Conservation (phyloP, 2,113 vertebrate genomes). For the Percina caprodes region DNA sequence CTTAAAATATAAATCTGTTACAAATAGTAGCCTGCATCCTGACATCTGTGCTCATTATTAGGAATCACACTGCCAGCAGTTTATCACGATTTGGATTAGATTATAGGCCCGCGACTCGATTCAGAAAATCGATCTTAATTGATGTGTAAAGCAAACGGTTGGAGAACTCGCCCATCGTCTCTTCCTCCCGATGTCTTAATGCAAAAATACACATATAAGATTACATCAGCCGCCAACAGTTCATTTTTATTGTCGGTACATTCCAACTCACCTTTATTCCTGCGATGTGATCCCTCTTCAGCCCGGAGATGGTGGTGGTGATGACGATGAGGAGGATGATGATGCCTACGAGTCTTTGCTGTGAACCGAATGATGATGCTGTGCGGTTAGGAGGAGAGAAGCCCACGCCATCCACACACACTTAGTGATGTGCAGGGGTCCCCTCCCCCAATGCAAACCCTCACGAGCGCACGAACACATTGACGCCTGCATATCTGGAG, state of each 20-base stretch:
- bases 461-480: constrained; percentile 43
- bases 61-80: constrained; percentile 31
- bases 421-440: constrained; percentile 66
- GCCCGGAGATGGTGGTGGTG: constrained; percentile 60
- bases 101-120: constrained; percentile 37
- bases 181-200: constrained; percentile 14
- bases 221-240: background rate
- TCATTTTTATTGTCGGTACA: background rate
- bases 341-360: constrained; percentile 68
- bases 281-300: constrained; percentile 45
- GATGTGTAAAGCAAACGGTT: constrained; percentile 37
- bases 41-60: constrained; percentile 31
- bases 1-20: constrained; percentile 34
- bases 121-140: constrained; percentile 64
- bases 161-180: constrained; percentile 63
- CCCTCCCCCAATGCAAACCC: constrained; percentile 69
- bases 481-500: constrained; percentile 52
- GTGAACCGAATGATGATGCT: constrained; percentile 66
- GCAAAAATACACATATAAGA: background rate
- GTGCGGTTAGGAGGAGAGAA: constrained; percentile 69
- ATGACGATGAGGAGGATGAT: constrained; percentile 59
- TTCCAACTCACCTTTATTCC: constrained; percentile 59
- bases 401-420: constrained; percentile 70
- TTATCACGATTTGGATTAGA: constrained; percentile 65
- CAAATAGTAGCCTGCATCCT: background rate